Conservation (phyloP, 2,113 vertebrate genomes). For the Myrmecobius fasciatus region DNA sequence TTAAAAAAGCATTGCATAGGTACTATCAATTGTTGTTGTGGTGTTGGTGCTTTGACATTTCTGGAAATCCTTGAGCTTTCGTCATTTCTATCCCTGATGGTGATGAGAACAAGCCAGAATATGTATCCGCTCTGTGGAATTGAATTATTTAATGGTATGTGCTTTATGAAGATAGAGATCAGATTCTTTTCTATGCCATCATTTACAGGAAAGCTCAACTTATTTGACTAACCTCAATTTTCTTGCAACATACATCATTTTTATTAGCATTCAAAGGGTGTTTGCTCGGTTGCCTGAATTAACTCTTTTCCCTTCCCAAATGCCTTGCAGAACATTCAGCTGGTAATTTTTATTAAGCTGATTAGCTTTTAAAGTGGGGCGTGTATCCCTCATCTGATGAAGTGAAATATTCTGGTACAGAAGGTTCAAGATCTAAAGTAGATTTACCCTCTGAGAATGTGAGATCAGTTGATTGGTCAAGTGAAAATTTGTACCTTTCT, state of each 20-base stretch:
- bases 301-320: background rate
- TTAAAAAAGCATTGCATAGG: background rate
- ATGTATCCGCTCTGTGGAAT: background rate
- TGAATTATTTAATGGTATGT: background rate
- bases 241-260: slow-evolving; percentile 85
- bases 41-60: background rate
- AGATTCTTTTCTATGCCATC: background rate
- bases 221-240: slow-evolving; percentile 58
- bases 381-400: background rate
- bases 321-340: background rate
- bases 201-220: background rate
- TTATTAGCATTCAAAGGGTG: slow-evolving; percentile 39
- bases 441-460: background rate
- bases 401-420: background rate
- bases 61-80: background rate
- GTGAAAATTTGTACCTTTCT: background rate
- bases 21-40: background rate
- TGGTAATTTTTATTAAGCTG: background rate
- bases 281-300: background rate
- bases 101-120: background rate
- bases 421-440: background rate
- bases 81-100: background rate
- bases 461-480: background rate
- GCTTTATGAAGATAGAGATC: background rate
- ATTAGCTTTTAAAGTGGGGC: background rate